These are phyloP conservation scores for Recurvirostra avosetta DNA, from an alignment of 2,113 vertebrate species.

Conservation along the genomic window DNA sequence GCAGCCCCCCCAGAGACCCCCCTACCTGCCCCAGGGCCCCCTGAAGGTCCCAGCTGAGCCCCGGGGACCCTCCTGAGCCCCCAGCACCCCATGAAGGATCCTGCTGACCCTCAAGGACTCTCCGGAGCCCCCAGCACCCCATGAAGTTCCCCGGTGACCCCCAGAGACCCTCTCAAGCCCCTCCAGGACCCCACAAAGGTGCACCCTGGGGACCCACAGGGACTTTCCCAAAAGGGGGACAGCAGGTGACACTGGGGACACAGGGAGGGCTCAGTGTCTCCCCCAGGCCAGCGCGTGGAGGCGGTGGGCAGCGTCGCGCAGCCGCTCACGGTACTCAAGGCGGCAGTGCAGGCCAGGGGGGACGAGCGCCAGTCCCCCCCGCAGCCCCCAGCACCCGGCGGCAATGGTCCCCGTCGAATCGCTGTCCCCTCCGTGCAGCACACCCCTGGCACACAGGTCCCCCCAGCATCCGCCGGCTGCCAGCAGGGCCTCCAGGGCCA, in stretches of 20 bases:
- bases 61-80: not conserved
- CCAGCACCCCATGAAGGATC: too few relatives aligned
- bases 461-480: conserved; percentile 73
- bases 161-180: not conserved
- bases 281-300: conserved; percentile 1
- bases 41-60: not conserved
- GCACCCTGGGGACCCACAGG: not conserved
- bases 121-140: not conserved
- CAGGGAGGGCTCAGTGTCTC: fast-evolving
- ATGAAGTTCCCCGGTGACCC: too few relatives aligned
- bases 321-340: not conserved
- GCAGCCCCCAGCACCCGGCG: not conserved
- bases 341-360: not conserved
- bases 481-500: conserved; percentile 80
- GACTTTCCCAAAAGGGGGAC: fast-evolving
- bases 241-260: not conserved
- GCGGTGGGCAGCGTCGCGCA: fast-evolving
- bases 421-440: conserved; percentile 46
- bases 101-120: too few relatives aligned
- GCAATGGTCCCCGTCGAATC: not conserved
- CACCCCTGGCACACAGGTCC: conserved; percentile 73
- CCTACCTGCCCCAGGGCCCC: not conserved
- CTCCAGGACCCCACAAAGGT: not conserved
- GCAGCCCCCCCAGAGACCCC: too few relatives aligned
- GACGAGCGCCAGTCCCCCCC: fast-evolving